Conservation (phyloP, 2,888 invertebrate species). For the Penaeus monodon region DNA sequence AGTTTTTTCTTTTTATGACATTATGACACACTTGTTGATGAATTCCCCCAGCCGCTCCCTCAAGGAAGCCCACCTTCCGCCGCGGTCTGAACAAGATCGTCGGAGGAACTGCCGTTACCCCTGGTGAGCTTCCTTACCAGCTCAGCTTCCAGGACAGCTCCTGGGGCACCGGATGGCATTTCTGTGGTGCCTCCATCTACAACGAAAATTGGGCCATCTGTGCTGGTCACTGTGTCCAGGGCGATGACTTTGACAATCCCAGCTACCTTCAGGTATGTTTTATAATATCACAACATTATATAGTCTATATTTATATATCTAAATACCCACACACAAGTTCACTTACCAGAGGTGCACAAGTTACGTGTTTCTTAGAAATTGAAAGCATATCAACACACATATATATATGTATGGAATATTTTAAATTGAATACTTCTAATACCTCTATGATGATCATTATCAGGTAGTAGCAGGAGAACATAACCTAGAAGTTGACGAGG, state of each 20-base stretch:
- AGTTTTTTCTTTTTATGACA: no score
- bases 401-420: not conserved
- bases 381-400: not conserved
- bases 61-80: conserved; percentile 10
- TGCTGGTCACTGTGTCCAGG: conserved; percentile 51
- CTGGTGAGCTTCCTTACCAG: conserved; percentile 55
- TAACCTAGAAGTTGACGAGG: conserved; percentile 27
- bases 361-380: no score
- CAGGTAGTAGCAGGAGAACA: conserved; percentile 61
- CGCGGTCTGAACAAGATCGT: conserved; percentile 60
- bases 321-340: not conserved
- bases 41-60: conserved; percentile 34
- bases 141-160: conserved; percentile 55
- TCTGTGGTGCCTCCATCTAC: conserved; percentile 54
- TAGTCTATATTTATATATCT: not conserved
- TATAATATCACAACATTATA: no score
- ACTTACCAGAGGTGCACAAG: no score
- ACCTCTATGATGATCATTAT: not conserved
- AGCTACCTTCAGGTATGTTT: conserved; percentile 33
- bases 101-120: conserved; percentile 42
- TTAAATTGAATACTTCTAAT: not conserved
- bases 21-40: no score
- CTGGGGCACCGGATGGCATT: conserved; percentile 27
- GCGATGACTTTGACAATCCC: conserved; percentile 39
- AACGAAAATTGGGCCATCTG: conserved; percentile 40